Evolutionary conservation across 2,888 invertebrate species (phyloP).

Genomic region (Machimus rusticus): DNA sequence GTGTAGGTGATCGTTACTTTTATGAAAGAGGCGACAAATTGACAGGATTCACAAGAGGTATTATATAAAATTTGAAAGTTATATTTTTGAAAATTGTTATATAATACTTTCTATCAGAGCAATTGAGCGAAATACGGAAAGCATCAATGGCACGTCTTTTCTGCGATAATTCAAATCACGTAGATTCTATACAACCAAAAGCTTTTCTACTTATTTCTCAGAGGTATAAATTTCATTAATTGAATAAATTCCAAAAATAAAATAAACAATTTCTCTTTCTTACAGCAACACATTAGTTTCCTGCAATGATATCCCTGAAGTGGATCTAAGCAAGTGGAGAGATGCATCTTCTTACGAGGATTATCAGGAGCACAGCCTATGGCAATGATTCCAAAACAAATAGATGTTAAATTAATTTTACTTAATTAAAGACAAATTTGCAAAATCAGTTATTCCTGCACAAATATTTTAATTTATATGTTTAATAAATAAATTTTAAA

Average conservation of each 20-base stretch:
- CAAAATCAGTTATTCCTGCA: neutral
- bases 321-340: conserved; percentile 72
- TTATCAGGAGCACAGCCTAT: neutral
- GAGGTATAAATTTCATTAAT: conserved; percentile 54
- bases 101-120: conserved; percentile 61
- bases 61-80: neutral
- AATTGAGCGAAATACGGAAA: conserved; percentile 80
- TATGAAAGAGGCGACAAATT: conserved; percentile 74
- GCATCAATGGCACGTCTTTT: conserved; percentile 78
- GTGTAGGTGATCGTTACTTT: conserved; percentile 87
- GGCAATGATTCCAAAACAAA: conserved; percentile 7
- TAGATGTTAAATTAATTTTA: conserved; percentile 6
- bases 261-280: conserved; percentile 46
- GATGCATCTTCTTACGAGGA: conserved; percentile 54
- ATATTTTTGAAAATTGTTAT: neutral
- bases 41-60: conserved; percentile 71
- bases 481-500: conserved; percentile 4
- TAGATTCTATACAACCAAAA: conserved; percentile 71
- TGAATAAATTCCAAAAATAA: neutral
- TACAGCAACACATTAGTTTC: conserved; percentile 70
- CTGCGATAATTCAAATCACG: conserved; percentile 80
- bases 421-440: neutral
- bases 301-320: conserved; percentile 67
- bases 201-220: conserved; percentile 73
- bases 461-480: conserved; percentile 11